Percentiles rank a stretch among this genome's conserved stretches.
These are phyloP conservation scores for Nothocercus nigrocapillus DNA, from an alignment of 2,113 vertebrate species.

Conservation along the genomic window DNA sequence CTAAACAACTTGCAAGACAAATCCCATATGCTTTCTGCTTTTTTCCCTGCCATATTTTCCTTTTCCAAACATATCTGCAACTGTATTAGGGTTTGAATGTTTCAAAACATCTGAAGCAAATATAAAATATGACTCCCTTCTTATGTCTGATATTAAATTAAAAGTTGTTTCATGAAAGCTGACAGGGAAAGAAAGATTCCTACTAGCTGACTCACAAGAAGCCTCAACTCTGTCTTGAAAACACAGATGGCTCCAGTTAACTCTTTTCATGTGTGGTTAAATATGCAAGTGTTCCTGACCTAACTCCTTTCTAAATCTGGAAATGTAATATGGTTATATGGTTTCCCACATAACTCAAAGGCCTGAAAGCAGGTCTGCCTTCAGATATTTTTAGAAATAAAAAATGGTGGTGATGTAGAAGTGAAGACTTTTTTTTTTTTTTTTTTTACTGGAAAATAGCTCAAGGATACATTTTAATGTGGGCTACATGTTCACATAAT, in stretches of 20 bases:
- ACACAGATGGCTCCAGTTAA: conserved; percentile 46
- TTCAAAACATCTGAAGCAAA: conserved; percentile 25
- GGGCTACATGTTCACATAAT: not conserved
- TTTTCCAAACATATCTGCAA: not conserved
- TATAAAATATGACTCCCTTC: not conserved
- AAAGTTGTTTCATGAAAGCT: not conserved
- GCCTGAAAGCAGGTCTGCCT: not conserved
- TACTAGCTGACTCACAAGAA: conserved; percentile 20
- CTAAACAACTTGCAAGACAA: not conserved
- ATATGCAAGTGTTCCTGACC: not conserved
- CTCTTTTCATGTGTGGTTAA: not conserved
- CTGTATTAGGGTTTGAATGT: not conserved
- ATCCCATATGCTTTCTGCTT: not conserved
- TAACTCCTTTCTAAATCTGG: not conserved
- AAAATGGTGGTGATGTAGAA: not conserved
- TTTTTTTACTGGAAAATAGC: not conserved
- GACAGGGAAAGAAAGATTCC: not conserved
- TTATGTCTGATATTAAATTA: not conserved
- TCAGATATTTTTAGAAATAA: not conserved
- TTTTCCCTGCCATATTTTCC: not conserved
- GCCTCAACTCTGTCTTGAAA: not conserved
- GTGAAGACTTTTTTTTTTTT: not conserved
- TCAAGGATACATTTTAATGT: not conserved
- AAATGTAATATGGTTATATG: not conserved
- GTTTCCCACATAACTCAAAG: not conserved